Evolutionary conservation across 2,113 vertebrate genomes (phyloP), one percentile per base, ranked within the genome.

Genomic region (Forbesichthys agassizii): DNA sequence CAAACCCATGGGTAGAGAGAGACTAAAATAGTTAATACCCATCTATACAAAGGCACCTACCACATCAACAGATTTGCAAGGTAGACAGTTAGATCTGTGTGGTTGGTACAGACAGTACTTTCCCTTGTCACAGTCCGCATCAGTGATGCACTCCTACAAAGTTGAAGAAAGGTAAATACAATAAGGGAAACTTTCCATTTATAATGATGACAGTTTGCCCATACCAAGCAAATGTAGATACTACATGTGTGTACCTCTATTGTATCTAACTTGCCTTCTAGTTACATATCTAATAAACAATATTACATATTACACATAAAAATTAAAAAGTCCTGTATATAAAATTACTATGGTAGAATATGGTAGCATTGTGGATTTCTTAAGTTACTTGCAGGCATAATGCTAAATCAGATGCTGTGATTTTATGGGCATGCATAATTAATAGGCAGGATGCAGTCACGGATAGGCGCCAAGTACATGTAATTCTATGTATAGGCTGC

Each of bases 61-160:
- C 46, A 80, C 81, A 61, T 93, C 88, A 0, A 88, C 84, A 12
- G 84, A 83, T 90, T 94, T 95, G 84, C 96, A 98, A 0, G 78
- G 91, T 77, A 93, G 89, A 75, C 96, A 99, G 55, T 73, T 93
- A 64, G 96, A 95, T 52, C 86, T 85, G 0, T 90, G 90, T 36
- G 80, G 83, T 60, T 93, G 88, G 57, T 92, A 89, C 36, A 93
- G 90, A 78, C 97, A 99, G 0, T 95, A 98, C 8, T 73, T 91
- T 59, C 91, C 91, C 5, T 82, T 84, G 14, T 92, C 93, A 20
- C 96, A 98, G 87, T 98, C 95, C 71, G 95, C 94, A 0, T 95
- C 91, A 18, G 93, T 93, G 73, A 94, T 91, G 47, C 97, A 99
- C 48, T 95, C 94, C 97, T 98, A 11, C 62, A 54, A 56, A 88